Conservation (phyloP, 2,888 invertebrate species). For the Andrena camellia region DNA sequence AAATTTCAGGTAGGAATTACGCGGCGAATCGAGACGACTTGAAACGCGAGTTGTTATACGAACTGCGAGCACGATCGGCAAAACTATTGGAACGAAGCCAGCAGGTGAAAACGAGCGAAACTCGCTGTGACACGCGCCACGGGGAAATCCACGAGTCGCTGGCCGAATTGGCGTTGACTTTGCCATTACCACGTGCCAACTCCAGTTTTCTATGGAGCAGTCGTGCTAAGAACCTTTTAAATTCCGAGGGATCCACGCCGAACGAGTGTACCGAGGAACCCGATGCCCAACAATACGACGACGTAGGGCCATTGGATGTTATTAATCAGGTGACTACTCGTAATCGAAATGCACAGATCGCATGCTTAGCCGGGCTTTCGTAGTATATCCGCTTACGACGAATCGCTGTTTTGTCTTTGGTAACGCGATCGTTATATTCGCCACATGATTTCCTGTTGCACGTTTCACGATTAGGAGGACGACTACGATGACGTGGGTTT, state of each 20-base stretch:
- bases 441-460: background rate
- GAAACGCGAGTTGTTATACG: slow-evolving; percentile 42
- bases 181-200: slow-evolving; percentile 59
- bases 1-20: slow-evolving; percentile 49
- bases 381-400: background rate
- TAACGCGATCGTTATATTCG: background rate
- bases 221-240: slow-evolving; percentile 29
- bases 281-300: slow-evolving; percentile 70
- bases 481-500: slow-evolving; percentile 69
- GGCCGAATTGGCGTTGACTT: slow-evolving; percentile 58
- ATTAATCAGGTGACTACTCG: slow-evolving; percentile 31
- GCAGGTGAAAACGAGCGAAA: slow-evolving; percentile 71
- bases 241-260: background rate
- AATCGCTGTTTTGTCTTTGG: background rate
- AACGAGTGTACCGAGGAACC: slow-evolving; percentile 22
- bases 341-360: background rate
- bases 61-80: slow-evolving; percentile 48
- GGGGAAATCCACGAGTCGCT: slow-evolving; percentile 66
- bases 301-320: slow-evolving; percentile 66
- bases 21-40: slow-evolving; percentile 45
- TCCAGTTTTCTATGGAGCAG: slow-evolving; percentile 78
- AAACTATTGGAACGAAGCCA: slow-evolving; percentile 71
- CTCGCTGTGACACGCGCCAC: slow-evolving; percentile 56
- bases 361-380: background rate
- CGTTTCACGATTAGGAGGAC: slow-evolving; percentile 56